Evolutionary conservation across 2,113 vertebrate genomes (phyloP).

Genomic region (Sprattus sprattus): DNA sequence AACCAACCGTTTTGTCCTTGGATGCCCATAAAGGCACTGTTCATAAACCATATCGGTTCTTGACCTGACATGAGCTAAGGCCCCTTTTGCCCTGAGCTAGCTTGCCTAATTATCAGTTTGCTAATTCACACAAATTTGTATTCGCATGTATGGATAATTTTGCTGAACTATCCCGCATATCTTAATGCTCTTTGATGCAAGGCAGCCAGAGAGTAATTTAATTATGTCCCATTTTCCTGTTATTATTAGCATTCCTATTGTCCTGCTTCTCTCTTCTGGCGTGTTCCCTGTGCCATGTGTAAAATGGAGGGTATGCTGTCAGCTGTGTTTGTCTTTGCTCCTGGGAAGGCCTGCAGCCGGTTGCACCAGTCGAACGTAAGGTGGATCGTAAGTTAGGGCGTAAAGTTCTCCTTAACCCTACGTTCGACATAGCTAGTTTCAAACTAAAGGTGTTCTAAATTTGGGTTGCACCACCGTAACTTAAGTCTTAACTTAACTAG

Average conservation of each 20-base stretch:
- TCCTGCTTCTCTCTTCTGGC: no score
- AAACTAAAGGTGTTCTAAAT: no score
- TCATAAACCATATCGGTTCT: background rate
- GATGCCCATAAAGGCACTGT: background rate
- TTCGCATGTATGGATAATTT: background rate
- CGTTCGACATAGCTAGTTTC: no score
- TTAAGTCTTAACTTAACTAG: no score
- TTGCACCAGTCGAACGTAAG: no score
- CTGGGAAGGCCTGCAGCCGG: background rate
- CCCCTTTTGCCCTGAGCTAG: background rate
- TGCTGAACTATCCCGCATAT: background rate
- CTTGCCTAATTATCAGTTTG: background rate
- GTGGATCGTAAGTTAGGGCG: no score
- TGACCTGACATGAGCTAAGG: background rate
- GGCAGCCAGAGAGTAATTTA: background rate
- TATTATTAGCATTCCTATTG: background rate
- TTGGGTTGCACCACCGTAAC: no score
- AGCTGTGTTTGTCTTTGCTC: background rate
- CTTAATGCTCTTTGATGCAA: background rate
- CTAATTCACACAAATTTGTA: background rate
- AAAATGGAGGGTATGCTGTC: no score
- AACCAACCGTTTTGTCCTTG: background rate
- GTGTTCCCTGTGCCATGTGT: no score
- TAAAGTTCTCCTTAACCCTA: no score
- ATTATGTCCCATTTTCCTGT: background rate